Base-by-base conservation (phyloP, 1,140 invertebrate species). In the Halesus radiatus region DNA sequence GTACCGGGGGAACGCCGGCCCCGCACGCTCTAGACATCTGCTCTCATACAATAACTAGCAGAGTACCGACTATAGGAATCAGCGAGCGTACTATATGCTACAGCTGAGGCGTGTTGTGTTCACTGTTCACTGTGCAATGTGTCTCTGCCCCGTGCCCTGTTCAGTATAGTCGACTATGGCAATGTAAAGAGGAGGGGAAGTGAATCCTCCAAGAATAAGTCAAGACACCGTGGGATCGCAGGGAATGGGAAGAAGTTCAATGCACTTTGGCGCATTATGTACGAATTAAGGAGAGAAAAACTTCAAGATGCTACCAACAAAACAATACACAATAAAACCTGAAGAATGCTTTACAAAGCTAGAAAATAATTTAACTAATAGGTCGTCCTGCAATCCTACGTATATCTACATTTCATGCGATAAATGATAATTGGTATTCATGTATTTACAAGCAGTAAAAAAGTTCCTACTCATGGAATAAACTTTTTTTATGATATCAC, bases 201-300 rank as follows among this genome's bases (percentile, higher is more conserved):
- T 45, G 68, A 53, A 13, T 72, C 32, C 68, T 72, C 68, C 50
- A 72, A 72, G 68, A 72, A 72, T 72, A 72, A 72, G 45, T 50
- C 68, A 72, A 72, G 68, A 72, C 50, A 50, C 68, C 15, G 22
- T 72, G 45, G 22, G 68, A 54, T 26, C 45, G 62, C n/a, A 68
- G 29, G 13, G 29, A 68, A 68, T 68, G n/a, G 68, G 50, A 72
- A 5, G 45, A 72, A 72, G 68, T 72, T 72, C 68, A 72, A 72
- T 53, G 68, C 68, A 72, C 68, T 50, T 50, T 53, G 68, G 3
- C 18, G 64, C 64, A 15, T 16, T 68, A 68, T 16, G 62, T 16
- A 66, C 29, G 22, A 60, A 60, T n/a, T 23, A 60, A 60, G 56
- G 56, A 60, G 23, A 60, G 13, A 22, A 60, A 60, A 60, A 10